Base-by-base conservation (phyloP, 2,888 invertebrate genomes). In the Euplagia quadripunctaria region DNA sequence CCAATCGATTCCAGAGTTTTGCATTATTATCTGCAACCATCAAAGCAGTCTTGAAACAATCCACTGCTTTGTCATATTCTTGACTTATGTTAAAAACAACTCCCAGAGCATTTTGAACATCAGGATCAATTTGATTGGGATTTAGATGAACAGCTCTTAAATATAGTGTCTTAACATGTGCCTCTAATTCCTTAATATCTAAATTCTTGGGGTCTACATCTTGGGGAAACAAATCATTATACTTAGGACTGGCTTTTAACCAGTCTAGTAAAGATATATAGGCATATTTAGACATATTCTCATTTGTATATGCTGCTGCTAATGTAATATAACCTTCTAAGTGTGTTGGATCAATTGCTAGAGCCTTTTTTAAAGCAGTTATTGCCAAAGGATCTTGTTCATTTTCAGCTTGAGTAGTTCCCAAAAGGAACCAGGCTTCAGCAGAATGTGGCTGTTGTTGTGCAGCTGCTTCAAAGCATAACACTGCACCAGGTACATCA, bases 321-420 rank as follows among this genome's bases (percentile, higher is more conserved):
- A 99, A 94, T 0, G 98, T 97, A 97, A 99, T 98, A 72, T 99
- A 96, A 0, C 99, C 99, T 79, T 97, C 97, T 68, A 98, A 94
- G 92, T 99, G 99, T 14, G 96, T 96, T 0, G 98, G 98, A 77
- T 98, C 97, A 72, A 99, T 90, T 74, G 97, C 96, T 68, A 99
- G 90, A 75, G 99, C 99, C 91, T 97, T 98, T 89, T 98, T 98
- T 51, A 99, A 96, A 0, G 99, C 99, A 66, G 98, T 97, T 86
- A 99, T 99, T 14, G 99, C 99, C 83, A 97, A 96, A 5, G 98
- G 98, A 93, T 99, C 99, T 94, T 98, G 99, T 96, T 99, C 99
- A 95, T 99, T 99, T 96, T 99, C 99, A 61, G 99, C 99, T 92
- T 99, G 99, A 51, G 99, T 98, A 70, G 98, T 98, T 14, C 99